Base-by-base conservation (phyloP, 2,797 vertebrate genomes). In the Nasua narica region DNA sequence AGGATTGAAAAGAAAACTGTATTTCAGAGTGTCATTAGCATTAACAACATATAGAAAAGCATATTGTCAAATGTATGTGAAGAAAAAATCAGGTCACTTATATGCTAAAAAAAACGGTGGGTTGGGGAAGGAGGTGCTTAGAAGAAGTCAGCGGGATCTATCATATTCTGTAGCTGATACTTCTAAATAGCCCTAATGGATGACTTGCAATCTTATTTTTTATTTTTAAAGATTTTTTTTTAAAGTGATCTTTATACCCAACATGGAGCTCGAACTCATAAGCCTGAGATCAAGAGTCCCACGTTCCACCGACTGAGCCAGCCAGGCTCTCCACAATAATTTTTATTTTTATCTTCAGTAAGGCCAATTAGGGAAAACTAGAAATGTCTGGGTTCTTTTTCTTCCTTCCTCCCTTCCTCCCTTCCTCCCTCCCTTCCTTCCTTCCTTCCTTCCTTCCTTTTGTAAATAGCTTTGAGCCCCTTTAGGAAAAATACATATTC, bases 21-120 rank as follows among this genome's bases (percentile, higher is more conserved):
- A 85, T 95, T 97, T 95, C 37, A 87, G 52, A 93, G 78, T 95
- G 72, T 87, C 23, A 52, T 91, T 93, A 81, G 43, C 35, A 32
- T 54, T 74, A 79, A 48, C 35, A 79, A 10, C 79, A 46, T 21
- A 32, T 58, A 83, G 76, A 87, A 96, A 96, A 91, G 27, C 83
- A 2, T 88, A 70, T 79, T 83, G 15, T 81, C 62, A 81, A 35
- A 43, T 92, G 79, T 3, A 77, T 78, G 12, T 65, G 14, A 94
- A 87, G 60, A 70, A 43, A 43, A 50, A 37, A 43, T 43, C 77
- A 50, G 43, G 69, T 90, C 65, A 77, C 27, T 37, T 12, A 46
- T 79, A 13, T 7, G n/a, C 56, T 9, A 58, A n/a, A 52, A 32
- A 81, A 81, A 79, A 87, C 14, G 4, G 15, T 35, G n/a, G n/a